Evolutionary conservation across 2,797 vertebrate genomes (phyloP).

Genomic region (Thalassophryne amazonica): DNA sequence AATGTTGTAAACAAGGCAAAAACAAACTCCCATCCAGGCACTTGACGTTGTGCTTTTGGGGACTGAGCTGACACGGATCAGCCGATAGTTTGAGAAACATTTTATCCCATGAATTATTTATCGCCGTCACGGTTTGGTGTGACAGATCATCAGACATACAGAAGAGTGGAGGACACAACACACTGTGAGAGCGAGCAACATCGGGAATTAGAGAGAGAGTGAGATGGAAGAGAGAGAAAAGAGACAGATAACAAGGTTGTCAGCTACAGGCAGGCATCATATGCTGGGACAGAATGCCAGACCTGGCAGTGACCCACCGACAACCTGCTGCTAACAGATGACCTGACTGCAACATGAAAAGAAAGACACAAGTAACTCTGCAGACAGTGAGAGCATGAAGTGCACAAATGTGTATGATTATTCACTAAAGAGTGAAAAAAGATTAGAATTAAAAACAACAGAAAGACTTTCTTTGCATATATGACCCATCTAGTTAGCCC

Average conservation of each 20-base stretch:
- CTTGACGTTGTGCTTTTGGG: background rate
- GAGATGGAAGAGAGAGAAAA: slow-evolving; percentile 6
- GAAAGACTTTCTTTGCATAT: background rate
- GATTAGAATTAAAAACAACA: background rate
- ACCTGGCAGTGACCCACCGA: slow-evolving; percentile 37
- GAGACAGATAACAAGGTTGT: slow-evolving; percentile 34
- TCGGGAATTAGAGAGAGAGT: slow-evolving; percentile 3
- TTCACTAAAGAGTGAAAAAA: background rate
- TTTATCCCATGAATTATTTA: slow-evolving; percentile 28
- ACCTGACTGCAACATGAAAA: background rate
- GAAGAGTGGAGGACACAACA: slow-evolving; percentile 11
- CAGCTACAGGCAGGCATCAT: slow-evolving; percentile 29
- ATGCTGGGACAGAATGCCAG: slow-evolving; percentile 34
- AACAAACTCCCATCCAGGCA: background rate
- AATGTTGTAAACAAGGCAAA: background rate
- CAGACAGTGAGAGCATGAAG: background rate
- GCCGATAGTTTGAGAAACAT: slow-evolving; percentile 22
- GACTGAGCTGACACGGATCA: background rate
- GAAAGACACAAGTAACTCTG: background rate
- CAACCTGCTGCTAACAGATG: slow-evolving; percentile 39
- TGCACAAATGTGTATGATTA: background rate
- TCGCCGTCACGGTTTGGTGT: slow-evolving; percentile 1
- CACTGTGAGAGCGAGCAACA: slow-evolving; percentile 6
- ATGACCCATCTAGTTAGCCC: background rate
- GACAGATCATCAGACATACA: slow-evolving; percentile 27